A percentile compares a stretch with the other conserved stretches of the same genome.
Conservation (phyloP, 2,797 vertebrate species). For the Fistularia tabacaria region DNA sequence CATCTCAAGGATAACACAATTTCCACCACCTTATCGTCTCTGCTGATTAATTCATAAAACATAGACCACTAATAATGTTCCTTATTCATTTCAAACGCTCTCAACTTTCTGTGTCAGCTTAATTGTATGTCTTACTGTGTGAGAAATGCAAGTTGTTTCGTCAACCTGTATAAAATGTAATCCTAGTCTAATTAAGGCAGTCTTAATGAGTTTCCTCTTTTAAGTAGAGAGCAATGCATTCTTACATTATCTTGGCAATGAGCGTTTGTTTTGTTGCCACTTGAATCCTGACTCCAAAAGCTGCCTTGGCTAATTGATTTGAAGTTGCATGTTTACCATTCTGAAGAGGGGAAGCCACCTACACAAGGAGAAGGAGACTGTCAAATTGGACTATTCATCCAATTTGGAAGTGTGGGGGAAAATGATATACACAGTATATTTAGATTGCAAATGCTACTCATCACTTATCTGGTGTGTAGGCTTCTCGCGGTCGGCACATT, state of each 20-base stretch:
- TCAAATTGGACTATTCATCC: too few species aligned
- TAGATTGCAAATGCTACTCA: too few species aligned
- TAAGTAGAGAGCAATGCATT: slow-evolving; percentile 25
- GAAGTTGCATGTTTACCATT: slow-evolving; percentile 16
- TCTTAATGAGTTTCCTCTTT: slow-evolving; percentile 33
- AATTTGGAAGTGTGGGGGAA: too few species aligned
- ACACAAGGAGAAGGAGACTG: too few species aligned
- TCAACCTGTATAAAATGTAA: slow-evolving; percentile 40
- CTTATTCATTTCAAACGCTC: slow-evolving; percentile 50
- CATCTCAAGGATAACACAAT: slow-evolving; percentile 29
- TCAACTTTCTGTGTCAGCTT: slow-evolving; percentile 38
- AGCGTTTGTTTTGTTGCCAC: slow-evolving; percentile 11
- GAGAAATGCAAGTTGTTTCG: slow-evolving; percentile 33
- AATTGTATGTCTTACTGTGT: slow-evolving; percentile 44
- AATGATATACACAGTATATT: too few species aligned
- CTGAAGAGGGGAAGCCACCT: neutral
- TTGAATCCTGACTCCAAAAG: slow-evolving; percentile 21
- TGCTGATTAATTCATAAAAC: slow-evolving; percentile 42
- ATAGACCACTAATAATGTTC: slow-evolving; percentile 36
- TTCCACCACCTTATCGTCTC: slow-evolving; percentile 9
- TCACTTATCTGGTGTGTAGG: too few species aligned
- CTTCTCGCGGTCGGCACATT: too few species aligned
- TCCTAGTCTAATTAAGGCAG: slow-evolving; percentile 34
- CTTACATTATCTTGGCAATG: slow-evolving; percentile 5
- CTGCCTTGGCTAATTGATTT: slow-evolving; percentile 21